Conservation (phyloP, 1,140 invertebrate species). For the Aphaenogaster rudis region DNA sequence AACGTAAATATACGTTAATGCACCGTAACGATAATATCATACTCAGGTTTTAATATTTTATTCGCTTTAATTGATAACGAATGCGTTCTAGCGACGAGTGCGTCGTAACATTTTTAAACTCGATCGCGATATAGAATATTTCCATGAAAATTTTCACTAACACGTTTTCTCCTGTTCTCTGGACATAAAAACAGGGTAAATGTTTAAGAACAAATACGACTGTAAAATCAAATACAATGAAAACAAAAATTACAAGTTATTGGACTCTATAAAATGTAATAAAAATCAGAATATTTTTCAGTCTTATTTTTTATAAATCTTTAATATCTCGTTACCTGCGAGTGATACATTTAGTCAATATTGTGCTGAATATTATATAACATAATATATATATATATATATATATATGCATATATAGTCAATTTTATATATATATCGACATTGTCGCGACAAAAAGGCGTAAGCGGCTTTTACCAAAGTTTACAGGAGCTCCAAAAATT, state of each 20-base stretch:
- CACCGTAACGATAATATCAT: slow-evolving; percentile 19
- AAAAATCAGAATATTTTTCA: background rate
- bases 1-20: slow-evolving; percentile 31
- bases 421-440: background rate
- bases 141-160: slow-evolving; percentile 25
- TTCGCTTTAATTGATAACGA: slow-evolving; percentile 50
- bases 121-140: slow-evolving; percentile 33
- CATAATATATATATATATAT: background rate
- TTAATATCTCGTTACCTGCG: background rate
- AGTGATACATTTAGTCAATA: background rate
- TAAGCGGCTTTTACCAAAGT: too few species aligned
- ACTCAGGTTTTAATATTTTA: slow-evolving; percentile 45
- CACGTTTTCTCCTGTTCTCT: background rate
- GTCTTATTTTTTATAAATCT: background rate
- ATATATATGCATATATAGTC: background rate
- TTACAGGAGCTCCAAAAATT: too few species aligned
- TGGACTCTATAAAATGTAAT: slow-evolving; percentile 2
- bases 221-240: slow-evolving; percentile 18
- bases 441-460: too few species aligned
- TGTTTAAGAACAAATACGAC: slow-evolving; percentile 19
- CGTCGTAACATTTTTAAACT: slow-evolving; percentile 36
- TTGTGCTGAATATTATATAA: background rate
- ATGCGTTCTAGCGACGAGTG: slow-evolving; percentile 30
- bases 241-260: slow-evolving; percentile 33
- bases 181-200: slow-evolving; percentile 10